These are phyloP conservation scores for Saccopteryx leptura DNA, from an alignment of 2,113 vertebrate species.

Conservation along the genomic window DNA sequence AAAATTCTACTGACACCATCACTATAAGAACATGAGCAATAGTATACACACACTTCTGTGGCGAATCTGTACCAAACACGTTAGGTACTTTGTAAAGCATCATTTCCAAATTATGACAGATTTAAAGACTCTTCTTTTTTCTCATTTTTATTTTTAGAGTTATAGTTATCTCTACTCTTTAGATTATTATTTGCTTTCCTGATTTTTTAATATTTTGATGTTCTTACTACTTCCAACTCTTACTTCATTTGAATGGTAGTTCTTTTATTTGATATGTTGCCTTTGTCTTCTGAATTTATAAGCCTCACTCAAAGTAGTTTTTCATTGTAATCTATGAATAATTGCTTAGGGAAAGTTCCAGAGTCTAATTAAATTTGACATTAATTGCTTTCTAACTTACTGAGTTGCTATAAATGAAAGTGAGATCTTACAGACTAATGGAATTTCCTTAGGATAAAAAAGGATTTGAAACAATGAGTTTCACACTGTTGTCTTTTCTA, in stretches of 20 bases:
- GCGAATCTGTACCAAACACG: background rate
- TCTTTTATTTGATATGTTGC: constrained; percentile 7
- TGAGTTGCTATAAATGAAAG: constrained; percentile 60
- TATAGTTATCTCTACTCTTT: background rate
- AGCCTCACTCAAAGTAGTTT: constrained; percentile 38
- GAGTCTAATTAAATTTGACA: constrained; percentile 73
- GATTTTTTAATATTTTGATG: background rate
- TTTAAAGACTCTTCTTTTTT: background rate
- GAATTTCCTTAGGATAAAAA: background rate
- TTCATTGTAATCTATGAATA: constrained; percentile 59
- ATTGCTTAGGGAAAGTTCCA: constrained; percentile 56
- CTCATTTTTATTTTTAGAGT: background rate
- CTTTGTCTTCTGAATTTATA: background rate
- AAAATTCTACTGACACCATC: background rate
- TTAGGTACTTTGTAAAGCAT: background rate
- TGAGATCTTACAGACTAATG: background rate
- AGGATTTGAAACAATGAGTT: background rate
- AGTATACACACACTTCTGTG: background rate
- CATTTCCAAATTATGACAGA: background rate
- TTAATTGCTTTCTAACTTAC: constrained; percentile 71
- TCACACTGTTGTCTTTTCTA: background rate
- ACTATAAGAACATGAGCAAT: background rate
- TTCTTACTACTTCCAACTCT: background rate
- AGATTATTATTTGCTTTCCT: background rate
- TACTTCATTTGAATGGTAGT: background rate